phyloP scores from a whole-genome alignment of 2,113 vertebrate genomes.

The Notechis scutatus region DNA sequence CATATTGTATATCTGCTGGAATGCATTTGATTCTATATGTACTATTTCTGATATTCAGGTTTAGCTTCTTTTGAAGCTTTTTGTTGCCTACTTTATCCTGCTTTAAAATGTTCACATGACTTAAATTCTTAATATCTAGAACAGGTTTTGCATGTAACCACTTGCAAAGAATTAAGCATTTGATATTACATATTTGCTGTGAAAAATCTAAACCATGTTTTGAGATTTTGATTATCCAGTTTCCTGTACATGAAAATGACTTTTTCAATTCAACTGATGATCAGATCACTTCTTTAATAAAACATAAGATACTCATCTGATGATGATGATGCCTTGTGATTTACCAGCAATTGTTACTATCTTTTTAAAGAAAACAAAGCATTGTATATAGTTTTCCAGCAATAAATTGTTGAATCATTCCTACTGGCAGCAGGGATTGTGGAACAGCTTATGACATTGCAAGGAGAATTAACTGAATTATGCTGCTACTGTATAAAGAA shows the following conservation, averaged over 20 bases:
- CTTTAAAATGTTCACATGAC: background rate
- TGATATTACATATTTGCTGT: background rate
- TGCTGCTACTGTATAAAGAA: background rate
- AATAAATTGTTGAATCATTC: constrained; percentile 52
- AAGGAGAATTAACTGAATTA: constrained; percentile 40
- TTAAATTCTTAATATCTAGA: background rate
- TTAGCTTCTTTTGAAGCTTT: background rate
- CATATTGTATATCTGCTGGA: background rate
- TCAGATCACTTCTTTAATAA: constrained; percentile 26
- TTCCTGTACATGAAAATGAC: fast-evolving
- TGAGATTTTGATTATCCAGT: background rate
- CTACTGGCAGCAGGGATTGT: constrained; percentile 43
- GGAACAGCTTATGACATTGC: constrained; percentile 8
- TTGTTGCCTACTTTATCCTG: background rate
- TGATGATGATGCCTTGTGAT: constrained; percentile 17
- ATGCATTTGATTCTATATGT: background rate
- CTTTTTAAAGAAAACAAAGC: constrained; percentile 24
- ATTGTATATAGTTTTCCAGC: constrained; percentile 40
- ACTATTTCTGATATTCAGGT: background rate
- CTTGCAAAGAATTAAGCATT: background rate
- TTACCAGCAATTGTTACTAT: constrained; percentile 50
- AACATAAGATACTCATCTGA: constrained; percentile 37
- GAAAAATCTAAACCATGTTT: background rate
- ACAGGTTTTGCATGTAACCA: background rate
- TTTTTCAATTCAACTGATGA: background rate